Base-by-base conservation (phyloP, 2,797 vertebrate genomes). In the Poeciliopsis paucimaculata region DNA sequence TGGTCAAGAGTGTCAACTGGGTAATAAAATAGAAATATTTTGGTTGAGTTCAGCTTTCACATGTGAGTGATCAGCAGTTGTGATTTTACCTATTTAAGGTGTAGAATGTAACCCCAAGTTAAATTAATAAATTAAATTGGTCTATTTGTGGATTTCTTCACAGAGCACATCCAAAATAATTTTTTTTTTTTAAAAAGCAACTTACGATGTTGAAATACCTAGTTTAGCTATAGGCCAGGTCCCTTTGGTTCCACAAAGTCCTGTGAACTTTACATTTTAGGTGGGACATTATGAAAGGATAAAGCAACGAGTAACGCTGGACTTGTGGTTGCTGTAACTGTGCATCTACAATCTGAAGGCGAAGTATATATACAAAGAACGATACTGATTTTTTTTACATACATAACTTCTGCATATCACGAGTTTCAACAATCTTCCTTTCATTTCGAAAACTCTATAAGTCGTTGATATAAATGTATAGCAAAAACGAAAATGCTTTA, bases 1-100 rank as follows among this genome's bases (percentile, higher is more conserved):
- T 1, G 94, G 95, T 84, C 96, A 96, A 77, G 85, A 92, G 72
- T 97, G 96, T 82, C 90, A 90, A 7, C 91, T 97, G 75, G 96
- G 96, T 96, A 76, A 23, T 3, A 20, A 70, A 75, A 68, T 79
- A 64, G 11, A 86, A 81, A 79, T 47, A n/a, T 62, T 43, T 18
- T 16, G 51, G 57, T 16, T 31, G 8, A 72, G 45, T 36, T 6
- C 23, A 0, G 49, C 70, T 86, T 75, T 13, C 18, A 62, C 39
- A n/a, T 73, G 9, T 51, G n/a, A 80, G 5, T 53, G 8, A 49
- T 66, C 7, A 31, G 57, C 7, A 57, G 23, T 55, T 55, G 10
- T n/a, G 11, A n/a, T n/a, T 57, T n/a, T 5, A 57, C 26, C 53
- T n/a, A 28, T 2, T 13, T n/a, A 12, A 57, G 26, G 26, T n/a